Evolutionary conservation across 2,888 invertebrate species (phyloP).

Genomic region (Pycnomerus fuliginosus): DNA sequence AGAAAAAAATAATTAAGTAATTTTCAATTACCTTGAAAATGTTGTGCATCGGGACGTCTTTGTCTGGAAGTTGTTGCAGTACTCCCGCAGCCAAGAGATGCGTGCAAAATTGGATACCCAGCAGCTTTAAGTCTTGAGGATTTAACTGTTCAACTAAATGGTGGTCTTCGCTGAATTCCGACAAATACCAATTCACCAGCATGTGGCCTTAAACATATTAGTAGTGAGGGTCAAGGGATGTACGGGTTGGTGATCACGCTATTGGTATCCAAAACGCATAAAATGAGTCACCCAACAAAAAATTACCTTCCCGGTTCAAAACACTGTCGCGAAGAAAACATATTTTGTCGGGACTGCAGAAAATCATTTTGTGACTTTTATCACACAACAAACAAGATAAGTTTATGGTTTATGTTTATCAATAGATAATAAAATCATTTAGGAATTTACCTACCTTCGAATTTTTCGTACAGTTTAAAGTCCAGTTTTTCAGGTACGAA

Average conservation of each 20-base stretch:
- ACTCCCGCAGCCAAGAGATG: slow-evolving; percentile 86
- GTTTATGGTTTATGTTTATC: not conserved
- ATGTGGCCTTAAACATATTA: slow-evolving; percentile 73
- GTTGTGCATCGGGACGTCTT: slow-evolving; percentile 65
- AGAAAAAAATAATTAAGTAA: no score
- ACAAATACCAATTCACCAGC: slow-evolving; percentile 86
- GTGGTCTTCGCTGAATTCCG: slow-evolving; percentile 71
- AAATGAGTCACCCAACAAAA: no score
- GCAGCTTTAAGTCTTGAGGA: slow-evolving; percentile 70
- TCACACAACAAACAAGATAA: not conserved
- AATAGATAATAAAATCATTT: not conserved
- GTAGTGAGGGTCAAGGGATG: slow-evolving; percentile 32
- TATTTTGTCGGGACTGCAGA: no score
- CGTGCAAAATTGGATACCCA: slow-evolving; percentile 83
- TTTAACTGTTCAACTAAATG: slow-evolving; percentile 63
- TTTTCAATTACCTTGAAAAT: slow-evolving; percentile 77
- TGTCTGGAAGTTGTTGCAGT: slow-evolving; percentile 75
- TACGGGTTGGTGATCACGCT: slow-evolving; percentile 43
- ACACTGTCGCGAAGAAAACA: no score
- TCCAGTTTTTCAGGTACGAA: slow-evolving; percentile 84
- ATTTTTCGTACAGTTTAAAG: slow-evolving; percentile 85
- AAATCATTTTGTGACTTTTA: no score
- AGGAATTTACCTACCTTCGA: slow-evolving; percentile 78
- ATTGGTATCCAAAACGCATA: slow-evolving; percentile 44
- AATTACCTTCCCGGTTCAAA: no score